Percentiles rank a stretch among this genome's conserved stretches.
phyloP scores from a whole-genome alignment of 2,113 vertebrate genomes.

The Ascaphus truei region DNA sequence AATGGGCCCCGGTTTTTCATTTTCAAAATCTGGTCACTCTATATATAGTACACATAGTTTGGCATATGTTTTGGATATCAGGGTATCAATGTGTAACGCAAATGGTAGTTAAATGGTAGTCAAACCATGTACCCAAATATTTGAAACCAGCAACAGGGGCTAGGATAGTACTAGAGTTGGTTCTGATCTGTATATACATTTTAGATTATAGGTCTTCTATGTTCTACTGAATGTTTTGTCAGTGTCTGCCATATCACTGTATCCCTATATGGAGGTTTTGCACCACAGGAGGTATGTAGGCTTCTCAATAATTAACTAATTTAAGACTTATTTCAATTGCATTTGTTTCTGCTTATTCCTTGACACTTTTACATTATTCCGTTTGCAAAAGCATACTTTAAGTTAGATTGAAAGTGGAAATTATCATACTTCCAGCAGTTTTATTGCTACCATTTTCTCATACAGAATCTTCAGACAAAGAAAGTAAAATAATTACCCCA shows the following conservation, averaged over 20 bases:
- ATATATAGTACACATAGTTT: too few species aligned
- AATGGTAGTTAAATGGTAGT: too few species aligned
- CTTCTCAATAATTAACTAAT: slow-evolving; percentile 7
- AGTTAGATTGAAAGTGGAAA: slow-evolving; percentile 16
- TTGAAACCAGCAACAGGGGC: too few species aligned
- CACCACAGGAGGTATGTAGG: background rate
- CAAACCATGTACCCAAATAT: too few species aligned
- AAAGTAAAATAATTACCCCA: slow-evolving; percentile 21
- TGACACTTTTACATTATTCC: slow-evolving; percentile 2
- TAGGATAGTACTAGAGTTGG: too few species aligned
- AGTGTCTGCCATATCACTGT: background rate
- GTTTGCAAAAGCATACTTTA: background rate
- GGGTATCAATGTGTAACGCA: too few species aligned
- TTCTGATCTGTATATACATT: too few species aligned
- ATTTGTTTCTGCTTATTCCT: background rate
- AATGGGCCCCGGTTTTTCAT: too few species aligned
- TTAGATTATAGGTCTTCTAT: too few species aligned
- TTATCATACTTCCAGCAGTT: background rate
- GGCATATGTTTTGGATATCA: too few species aligned
- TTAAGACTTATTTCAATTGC: background rate
- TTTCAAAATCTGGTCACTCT: too few species aligned
- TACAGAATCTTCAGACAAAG: background rate
- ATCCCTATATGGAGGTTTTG: background rate
- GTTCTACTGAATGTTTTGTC: too few species aligned
- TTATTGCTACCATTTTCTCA: slow-evolving; percentile 11